Evolutionary conservation across 92 coral and sea anemone species (phyloP).

Genomic region (Epizoanthus illoricatus): DNA sequence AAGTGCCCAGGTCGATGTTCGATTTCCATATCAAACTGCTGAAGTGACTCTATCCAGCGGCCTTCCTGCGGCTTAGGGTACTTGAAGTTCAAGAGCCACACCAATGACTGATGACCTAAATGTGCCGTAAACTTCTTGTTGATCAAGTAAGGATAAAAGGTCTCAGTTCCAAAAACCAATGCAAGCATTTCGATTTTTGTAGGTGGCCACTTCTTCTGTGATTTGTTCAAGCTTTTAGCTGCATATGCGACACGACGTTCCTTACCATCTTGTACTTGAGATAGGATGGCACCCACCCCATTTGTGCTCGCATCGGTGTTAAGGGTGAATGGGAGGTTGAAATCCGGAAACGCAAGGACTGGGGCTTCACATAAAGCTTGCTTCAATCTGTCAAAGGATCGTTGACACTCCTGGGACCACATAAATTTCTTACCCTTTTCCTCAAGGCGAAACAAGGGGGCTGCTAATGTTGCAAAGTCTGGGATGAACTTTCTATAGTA

Average conservation of each 20-base stretch:
- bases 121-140: slow-evolving; percentile 35
- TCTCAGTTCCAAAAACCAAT: slow-evolving; percentile 29
- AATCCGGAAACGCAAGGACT: slow-evolving; percentile 40
- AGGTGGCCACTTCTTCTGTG: slow-evolving; percentile 11
- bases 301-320: slow-evolving; percentile 44
- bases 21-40: slow-evolving; percentile 30
- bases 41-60: slow-evolving; percentile 28
- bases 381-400: slow-evolving; percentile 29
- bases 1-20: slow-evolving; percentile 41
- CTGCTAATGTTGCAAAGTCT: slow-evolving; percentile 36
- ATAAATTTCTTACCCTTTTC: slow-evolving; percentile 19
- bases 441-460: slow-evolving; percentile 37
- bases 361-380: slow-evolving; percentile 35
- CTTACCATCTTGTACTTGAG: slow-evolving; percentile 1
- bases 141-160: slow-evolving; percentile 25
- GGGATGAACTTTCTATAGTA: slow-evolving; percentile 48
- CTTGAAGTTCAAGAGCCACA: slow-evolving; percentile 48
- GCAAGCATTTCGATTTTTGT: slow-evolving; percentile 36
- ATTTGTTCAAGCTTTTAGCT: slow-evolving; percentile 5
- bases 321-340: slow-evolving; percentile 45
- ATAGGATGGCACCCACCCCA: neutral
- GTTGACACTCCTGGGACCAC: slow-evolving; percentile 42
- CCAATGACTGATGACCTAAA: slow-evolving; percentile 34
- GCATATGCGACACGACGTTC: neutral
- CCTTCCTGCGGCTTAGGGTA: slow-evolving; percentile 36